Base-by-base conservation (phyloP, 2,888 invertebrate species). In the Dasysyrphus tricinctus region DNA sequence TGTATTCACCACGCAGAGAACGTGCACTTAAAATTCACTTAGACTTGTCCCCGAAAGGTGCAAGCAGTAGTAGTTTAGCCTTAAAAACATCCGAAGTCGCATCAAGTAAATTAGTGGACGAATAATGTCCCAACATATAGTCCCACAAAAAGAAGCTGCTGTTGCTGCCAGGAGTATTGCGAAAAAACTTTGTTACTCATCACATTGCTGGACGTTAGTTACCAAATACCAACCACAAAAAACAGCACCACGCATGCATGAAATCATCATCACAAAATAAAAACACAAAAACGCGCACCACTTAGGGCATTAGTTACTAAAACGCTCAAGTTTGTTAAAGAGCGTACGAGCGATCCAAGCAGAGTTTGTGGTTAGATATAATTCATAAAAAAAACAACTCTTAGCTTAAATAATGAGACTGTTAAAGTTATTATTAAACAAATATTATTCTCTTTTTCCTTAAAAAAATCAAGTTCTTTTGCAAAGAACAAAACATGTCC, bases 21-120 rank as follows among this genome's bases (percentile, higher is more conserved):
- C 93, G 94, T 89, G 95, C 95, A 39, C 93, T 96, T 69, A 96
- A 96, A 93, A 96, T 96, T 89, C 95, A 96, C 91, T 92, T 95
- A 89, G 95, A 96, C 79, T 90, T 91, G 39, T 91, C 92, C 42
- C 91, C 91, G 57, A 91, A 91, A 78, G 88, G 75, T 72, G 57
- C 74, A 19, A 32, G 72, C 6, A 39, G 57, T 34, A 56, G 63
- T 39, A 67, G n/a, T 42, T n/a, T 76, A 5, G 37, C 67, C 44
- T 42, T 51, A 34, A 12, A 81, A 39, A 42, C 67, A 29, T 56
- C 77, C 0, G 86, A 86, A 34, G 63, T n/a, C n/a, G 16, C 29
- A 8, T 7, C 47, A 54, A 69, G 42, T 56, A 78, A 75, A 70
- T 49, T 56, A 49, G 3, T 57, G 37, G 74, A 81, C 47, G 82